Base-by-base conservation (phyloP, 2,113 vertebrate species). In the Pygoscelis antarcticus region DNA sequence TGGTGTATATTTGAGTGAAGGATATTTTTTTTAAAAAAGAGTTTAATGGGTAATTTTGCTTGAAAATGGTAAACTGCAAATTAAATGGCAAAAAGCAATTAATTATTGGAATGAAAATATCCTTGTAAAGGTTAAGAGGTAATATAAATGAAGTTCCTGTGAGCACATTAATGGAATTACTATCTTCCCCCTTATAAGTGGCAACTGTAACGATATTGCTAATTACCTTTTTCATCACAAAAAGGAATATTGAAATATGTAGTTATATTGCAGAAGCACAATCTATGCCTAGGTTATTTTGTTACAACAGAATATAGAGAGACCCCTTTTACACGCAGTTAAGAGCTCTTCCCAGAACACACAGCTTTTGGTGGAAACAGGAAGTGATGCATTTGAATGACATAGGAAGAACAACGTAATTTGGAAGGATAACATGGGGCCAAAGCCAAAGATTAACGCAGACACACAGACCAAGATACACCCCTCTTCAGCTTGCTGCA, bases 51-150 rank as follows among this genome's bases (percentile, higher is more conserved):
- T 32, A 93, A 96, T 96, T 97, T 97, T 87, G 74, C 77, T 93
- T 92, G 83, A 94, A 96, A 97, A 97, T 80, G 87, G 96, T 93
- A 96, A 93, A 95, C 84, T 61, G 82, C 91, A 95, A 97, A 97
- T 97, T 96, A 97, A 96, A 95, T 78, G 66, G 91, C 82, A 96
- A 92, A 96, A 94, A 87, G 90, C 90, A 97, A 94, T 96, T 98
- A 96, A 97, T 97, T 97, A 82, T 94, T 96, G 60, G 95, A 97
- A 95, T 96, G 11, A 93, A 88, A 86, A 81, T 96, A 95, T 82
- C 68, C 68, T 96, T 96, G 89, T 93, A 98, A 96, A 94, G 81
- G 96, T 97, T 96, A 97, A 94, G 94, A 96, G 95, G 94, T 93
- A 85, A 93, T 97, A 95, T 90, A 97, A 97, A 93, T 93, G 88